Conservation (phyloP, 2,888 invertebrate species). For the Drosophila quinaria region DNA sequence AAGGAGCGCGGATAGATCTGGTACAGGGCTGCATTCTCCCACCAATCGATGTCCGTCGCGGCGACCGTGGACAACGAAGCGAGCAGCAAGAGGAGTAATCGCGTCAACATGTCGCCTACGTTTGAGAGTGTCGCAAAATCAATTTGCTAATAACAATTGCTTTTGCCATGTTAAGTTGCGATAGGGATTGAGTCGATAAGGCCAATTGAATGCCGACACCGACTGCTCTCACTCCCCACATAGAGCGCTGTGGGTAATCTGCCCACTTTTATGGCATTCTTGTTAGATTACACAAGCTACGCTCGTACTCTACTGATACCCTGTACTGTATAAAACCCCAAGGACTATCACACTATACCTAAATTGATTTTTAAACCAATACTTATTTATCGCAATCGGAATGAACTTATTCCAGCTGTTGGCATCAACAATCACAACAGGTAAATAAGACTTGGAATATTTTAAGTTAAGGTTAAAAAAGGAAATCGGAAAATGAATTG, state of each 20-base stretch:
- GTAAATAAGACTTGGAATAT: too few species aligned
- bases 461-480: too few species aligned
- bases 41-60: slow-evolving; percentile 89
- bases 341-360: background rate
- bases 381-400: background rate
- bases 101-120: slow-evolving; percentile 62
- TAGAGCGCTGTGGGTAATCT: slow-evolving; percentile 31
- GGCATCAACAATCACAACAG: background rate
- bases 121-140: slow-evolving; percentile 61
- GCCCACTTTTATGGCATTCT: slow-evolving; percentile 48
- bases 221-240: background rate
- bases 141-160: slow-evolving; percentile 66
- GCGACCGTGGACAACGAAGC: slow-evolving; percentile 15
- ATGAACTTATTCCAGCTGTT: background rate
- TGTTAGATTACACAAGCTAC: slow-evolving; percentile 39
- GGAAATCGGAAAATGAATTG: too few species aligned
- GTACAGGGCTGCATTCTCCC: slow-evolving; percentile 92
- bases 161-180: slow-evolving; percentile 35
- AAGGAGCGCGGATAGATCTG: slow-evolving; percentile 95
- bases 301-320: slow-evolving; percentile 9
- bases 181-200: slow-evolving; percentile 56
- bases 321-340: background rate
- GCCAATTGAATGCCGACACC: slow-evolving; percentile 11
- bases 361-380: background rate
- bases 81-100: slow-evolving; percentile 58